These are phyloP conservation scores for Myanophis thanlyinensis DNA, from an alignment of 2,113 vertebrate genomes.

Conservation along the genomic window DNA sequence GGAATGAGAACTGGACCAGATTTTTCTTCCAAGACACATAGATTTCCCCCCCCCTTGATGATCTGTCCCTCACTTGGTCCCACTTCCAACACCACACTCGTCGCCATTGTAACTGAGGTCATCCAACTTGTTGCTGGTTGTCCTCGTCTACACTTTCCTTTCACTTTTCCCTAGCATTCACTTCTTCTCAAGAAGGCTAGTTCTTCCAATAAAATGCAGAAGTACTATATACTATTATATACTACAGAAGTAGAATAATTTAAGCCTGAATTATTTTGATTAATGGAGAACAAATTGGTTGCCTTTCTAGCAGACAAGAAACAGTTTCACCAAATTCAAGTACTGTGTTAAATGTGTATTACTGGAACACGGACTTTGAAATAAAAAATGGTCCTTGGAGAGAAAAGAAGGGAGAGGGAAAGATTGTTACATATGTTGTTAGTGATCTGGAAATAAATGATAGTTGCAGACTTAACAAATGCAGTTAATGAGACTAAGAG, in stretches of 20 bases:
- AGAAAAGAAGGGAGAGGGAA: background rate
- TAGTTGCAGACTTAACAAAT: background rate
- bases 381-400: background rate
- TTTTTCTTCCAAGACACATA: no score
- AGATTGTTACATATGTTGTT: background rate
- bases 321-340: background rate
- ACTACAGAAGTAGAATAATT: background rate
- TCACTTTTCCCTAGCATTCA: background rate
- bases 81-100: background rate
- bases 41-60: background rate
- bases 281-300: background rate
- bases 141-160: background rate
- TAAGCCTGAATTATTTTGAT: background rate
- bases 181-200: background rate
- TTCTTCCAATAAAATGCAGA: background rate
- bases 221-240: no score
- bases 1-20: no score
- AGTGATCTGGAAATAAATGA: background rate
- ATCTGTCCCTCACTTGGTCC: background rate
- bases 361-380: background rate
- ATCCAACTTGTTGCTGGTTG: background rate
- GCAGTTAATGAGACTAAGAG: background rate
- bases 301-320: background rate
- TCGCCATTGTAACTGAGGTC: background rate
- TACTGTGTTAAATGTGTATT: background rate